Evolutionary conservation across 1,140 invertebrate species (phyloP), one percentile per base, ranked within the genome.

Genomic region (Parapsyche elsis): DNA sequence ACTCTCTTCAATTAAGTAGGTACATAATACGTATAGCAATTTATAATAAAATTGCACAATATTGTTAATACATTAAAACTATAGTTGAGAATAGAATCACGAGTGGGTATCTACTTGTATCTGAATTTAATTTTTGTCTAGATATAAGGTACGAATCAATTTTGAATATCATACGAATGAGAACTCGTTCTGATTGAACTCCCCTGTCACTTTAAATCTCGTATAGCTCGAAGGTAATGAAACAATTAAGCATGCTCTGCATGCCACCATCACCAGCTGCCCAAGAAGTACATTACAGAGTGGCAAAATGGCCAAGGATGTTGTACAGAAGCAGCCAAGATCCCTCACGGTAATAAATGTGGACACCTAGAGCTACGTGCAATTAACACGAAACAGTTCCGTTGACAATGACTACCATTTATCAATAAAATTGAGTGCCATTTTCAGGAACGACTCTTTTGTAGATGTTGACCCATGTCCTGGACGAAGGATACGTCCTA

Each of bases 181-280:
- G n/a, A 9, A 9, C n/a, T 49, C n/a, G 53, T 59, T 59, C 14
- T 16, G 23, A 24, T 67, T 67, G 16, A 26, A 21, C 24, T 21
- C 24, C 78, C 24, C 78, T 79, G 78, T n/a, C 30, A 7, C 19
- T 70, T 81, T 79, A 81, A 81, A 79, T 73, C 53, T 75, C 46
- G 19, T 44, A 44, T 64, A 64, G 73, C 81, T 67, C 14, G 73
- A 80, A 75, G 81, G 81, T 64, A 77, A 44, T 82, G 80, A 82
- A 82, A 82, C 81, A 82, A 82, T 82, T 82, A 82, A 64, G 71
- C 76, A 30, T 26, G 78, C 81, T 61, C 81, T 79, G 81, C 81
- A 76, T 82, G 81, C 44, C 57, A 78, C 71, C 81, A 44, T 16
- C 14, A 7, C 21, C 76, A 30, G 53, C 38, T 73, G 71, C 14